Evolutionary conservation across 2,888 invertebrate species (phyloP).

Genomic region (Tribolium freemani): DNA sequence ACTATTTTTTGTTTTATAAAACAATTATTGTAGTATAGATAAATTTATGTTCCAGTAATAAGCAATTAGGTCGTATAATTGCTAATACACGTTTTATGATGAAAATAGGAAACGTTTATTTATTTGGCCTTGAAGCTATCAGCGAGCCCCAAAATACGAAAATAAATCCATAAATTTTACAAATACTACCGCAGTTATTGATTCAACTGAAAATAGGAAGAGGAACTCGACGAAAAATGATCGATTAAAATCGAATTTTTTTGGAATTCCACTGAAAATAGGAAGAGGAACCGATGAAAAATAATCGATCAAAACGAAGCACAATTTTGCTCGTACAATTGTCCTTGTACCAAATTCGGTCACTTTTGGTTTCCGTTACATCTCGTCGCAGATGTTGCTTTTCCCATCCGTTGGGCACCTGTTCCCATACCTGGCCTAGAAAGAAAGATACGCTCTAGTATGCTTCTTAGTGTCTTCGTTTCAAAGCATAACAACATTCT

Average conservation of each 20-base stretch:
- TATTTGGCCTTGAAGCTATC: not conserved
- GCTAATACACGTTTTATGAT: not conserved
- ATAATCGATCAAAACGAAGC: too few species aligned
- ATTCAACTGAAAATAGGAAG: not conserved
- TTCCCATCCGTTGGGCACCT: conserved; percentile 48
- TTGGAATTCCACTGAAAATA: not conserved
- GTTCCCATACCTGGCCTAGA: conserved; percentile 45
- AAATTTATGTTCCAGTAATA: too few species aligned
- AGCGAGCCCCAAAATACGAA: not conserved
- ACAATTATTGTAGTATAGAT: not conserved
- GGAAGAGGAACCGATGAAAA: too few species aligned
- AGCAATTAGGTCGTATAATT: not conserved
- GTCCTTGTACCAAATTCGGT: not conserved
- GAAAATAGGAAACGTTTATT: not conserved
- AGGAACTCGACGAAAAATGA: not conserved
- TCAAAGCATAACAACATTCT: conserved; percentile 10
- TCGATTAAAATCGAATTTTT: not conserved
- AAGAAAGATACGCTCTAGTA: conserved; percentile 41
- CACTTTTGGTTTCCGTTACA: not conserved
- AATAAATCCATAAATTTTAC: not conserved
- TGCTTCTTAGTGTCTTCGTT: conserved; percentile 28
- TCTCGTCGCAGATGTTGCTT: conserved; percentile 29
- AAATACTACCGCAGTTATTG: not conserved
- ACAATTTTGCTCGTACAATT: not conserved
- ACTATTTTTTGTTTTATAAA: not conserved